These are phyloP conservation scores for Gorsachius magnificus DNA, from an alignment of 2,797 vertebrate species.

Conservation along the genomic window DNA sequence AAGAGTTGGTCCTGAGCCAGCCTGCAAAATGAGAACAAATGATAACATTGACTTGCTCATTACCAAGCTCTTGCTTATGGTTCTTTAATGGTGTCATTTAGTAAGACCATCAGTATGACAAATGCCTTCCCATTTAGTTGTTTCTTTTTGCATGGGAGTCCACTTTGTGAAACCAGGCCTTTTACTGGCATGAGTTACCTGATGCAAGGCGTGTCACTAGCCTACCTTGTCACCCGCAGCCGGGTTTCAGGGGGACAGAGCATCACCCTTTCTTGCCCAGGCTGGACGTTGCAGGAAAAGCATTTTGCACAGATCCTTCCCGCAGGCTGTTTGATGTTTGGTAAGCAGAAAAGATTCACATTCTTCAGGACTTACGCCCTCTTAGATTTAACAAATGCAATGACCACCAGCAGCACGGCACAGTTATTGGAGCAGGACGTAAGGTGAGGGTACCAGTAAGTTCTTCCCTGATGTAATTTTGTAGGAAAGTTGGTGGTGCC, in stretches of 20 bases:
- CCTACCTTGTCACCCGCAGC: background rate
- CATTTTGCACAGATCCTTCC: background rate
- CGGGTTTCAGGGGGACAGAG: background rate
- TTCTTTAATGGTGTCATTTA: constrained; percentile 15
- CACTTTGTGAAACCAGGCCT: background rate
- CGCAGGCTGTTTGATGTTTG: background rate
- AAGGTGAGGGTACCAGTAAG: background rate
- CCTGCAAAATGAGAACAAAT: background rate
- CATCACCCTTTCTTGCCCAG: background rate
- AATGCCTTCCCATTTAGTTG: background rate
- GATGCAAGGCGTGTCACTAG: background rate
- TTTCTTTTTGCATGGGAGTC: background rate
- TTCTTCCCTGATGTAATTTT: background rate
- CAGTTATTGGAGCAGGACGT: background rate
- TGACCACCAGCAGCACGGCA: background rate
- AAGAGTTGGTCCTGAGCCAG: background rate
- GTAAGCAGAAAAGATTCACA: background rate
- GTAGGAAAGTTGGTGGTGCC: background rate
- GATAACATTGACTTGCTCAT: background rate
- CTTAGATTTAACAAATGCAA: background rate
- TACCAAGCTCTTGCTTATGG: background rate
- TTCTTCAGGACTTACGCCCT: background rate
- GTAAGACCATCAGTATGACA: background rate
- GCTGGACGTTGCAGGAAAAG: background rate
- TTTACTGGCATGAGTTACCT: background rate